These are phyloP conservation scores for Tenrec ecaudatus DNA, from an alignment of 2,113 vertebrate genomes.

Conservation along the genomic window DNA sequence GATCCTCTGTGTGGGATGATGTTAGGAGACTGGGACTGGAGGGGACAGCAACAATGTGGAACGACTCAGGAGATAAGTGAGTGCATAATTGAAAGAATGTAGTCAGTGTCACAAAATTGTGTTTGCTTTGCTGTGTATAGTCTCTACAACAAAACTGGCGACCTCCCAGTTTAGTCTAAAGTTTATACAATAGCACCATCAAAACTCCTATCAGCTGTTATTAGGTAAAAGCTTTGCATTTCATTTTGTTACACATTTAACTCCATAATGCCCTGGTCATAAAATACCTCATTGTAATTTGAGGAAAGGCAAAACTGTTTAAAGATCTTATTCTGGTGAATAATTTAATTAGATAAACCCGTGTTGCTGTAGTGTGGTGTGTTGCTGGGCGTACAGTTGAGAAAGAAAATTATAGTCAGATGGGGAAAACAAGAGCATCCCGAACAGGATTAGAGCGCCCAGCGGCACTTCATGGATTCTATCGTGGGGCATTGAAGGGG, in stretches of 20 bases:
- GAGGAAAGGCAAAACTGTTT: background rate
- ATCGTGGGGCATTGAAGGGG: background rate
- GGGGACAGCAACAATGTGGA: background rate
- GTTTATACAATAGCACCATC: background rate
- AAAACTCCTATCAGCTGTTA: background rate
- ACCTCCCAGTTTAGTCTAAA: background rate
- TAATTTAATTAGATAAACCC: background rate
- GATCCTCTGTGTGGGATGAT: too few species aligned
- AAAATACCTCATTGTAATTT: background rate
- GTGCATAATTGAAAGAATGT: background rate
- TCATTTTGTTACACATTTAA: slow-evolving; percentile 42
- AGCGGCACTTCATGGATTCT: background rate
- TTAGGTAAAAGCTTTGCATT: slow-evolving; percentile 31
- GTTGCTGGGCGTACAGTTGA: background rate
- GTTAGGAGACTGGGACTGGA: too few species aligned
- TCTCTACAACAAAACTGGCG: background rate
- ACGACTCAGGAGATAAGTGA: background rate
- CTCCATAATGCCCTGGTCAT: background rate
- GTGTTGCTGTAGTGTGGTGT: background rate
- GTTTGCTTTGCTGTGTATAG: background rate
- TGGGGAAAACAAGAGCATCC: background rate
- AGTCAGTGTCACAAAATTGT: background rate
- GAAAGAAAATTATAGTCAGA: background rate
- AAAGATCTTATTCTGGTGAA: background rate
- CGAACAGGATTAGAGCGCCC: background rate